phyloP scores from a whole-genome alignment of 2,888 invertebrate species.

The Pherbina coryleti region DNA sequence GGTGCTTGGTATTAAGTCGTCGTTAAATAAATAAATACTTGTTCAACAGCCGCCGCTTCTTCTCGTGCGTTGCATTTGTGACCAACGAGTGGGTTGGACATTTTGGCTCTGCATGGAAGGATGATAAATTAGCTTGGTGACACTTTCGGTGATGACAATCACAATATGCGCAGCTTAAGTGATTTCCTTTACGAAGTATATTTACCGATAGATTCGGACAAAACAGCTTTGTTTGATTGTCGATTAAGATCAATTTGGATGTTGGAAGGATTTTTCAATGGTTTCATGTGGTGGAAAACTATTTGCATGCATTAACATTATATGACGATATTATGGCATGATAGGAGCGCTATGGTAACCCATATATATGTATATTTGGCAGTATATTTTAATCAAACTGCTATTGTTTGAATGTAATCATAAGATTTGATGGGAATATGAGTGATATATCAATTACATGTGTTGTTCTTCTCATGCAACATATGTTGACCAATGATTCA shows the following conservation, averaged over 20 bases:
- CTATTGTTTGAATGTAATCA: slow-evolving; percentile 9
- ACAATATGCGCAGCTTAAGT: slow-evolving; percentile 41
- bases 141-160: slow-evolving; percentile 51
- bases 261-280: neutral
- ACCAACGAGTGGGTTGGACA: slow-evolving; percentile 14
- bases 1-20: slow-evolving; percentile 49
- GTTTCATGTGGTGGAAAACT: slow-evolving; percentile 9
- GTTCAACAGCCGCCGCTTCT: slow-evolving; percentile 30
- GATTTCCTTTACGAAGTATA: neutral
- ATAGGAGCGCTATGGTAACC: neutral
- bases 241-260: slow-evolving; percentile 33
- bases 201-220: neutral
- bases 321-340: neutral
- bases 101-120: slow-evolving; percentile 36
- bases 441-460: neutral
- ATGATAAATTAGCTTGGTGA: slow-evolving; percentile 57
- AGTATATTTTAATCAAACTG: slow-evolving; percentile 17
- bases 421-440: neutral
- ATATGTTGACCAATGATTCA: neutral
- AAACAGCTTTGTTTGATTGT: slow-evolving; percentile 11
- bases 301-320: slow-evolving; percentile 19
- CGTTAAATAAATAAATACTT: slow-evolving; percentile 50
- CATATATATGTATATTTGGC: neutral
- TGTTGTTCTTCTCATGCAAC: neutral
- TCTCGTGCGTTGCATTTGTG: slow-evolving; percentile 42